These are phyloP conservation scores for Actias luna DNA, from an alignment of 2,888 invertebrate species.

Conservation along the genomic window DNA sequence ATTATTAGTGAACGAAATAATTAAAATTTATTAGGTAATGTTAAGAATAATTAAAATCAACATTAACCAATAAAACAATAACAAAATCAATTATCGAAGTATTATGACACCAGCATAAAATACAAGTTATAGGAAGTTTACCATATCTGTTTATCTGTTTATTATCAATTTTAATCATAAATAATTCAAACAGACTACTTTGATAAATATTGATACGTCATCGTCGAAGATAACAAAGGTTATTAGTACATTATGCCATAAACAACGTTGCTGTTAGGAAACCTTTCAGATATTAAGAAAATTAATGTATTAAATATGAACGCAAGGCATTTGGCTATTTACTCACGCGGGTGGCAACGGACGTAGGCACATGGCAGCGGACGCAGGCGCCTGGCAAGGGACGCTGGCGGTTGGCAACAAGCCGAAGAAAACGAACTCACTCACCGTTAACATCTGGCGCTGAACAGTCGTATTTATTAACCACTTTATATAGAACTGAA, in stretches of 20 bases:
- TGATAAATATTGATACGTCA: neutral
- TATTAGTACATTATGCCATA: neutral
- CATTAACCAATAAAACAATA: neutral
- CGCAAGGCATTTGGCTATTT: neutral
- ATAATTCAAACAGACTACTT: neutral
- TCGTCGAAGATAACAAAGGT: neutral
- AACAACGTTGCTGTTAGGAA: neutral
- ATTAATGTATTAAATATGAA: neutral
- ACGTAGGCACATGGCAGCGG: neutral
- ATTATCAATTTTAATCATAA: neutral
- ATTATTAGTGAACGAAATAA: no score
- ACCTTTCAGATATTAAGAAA: no score
- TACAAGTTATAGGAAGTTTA: neutral
- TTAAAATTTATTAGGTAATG: no score
- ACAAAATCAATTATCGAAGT: neutral
- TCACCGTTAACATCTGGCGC: constrained; percentile 33
- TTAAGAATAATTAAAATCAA: no score
- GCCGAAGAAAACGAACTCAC: constrained; percentile 12
- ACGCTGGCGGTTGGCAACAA: neutral
- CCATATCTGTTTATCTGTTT: no score
- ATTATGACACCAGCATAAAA: neutral
- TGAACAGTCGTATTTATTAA: constrained; percentile 46
- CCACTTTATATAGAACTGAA: constrained; percentile 37
- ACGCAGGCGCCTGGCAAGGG: neutral
- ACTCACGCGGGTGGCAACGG: neutral